Conservation (phyloP, 2,113 vertebrate genomes). For the Prinia subflava region DNA sequence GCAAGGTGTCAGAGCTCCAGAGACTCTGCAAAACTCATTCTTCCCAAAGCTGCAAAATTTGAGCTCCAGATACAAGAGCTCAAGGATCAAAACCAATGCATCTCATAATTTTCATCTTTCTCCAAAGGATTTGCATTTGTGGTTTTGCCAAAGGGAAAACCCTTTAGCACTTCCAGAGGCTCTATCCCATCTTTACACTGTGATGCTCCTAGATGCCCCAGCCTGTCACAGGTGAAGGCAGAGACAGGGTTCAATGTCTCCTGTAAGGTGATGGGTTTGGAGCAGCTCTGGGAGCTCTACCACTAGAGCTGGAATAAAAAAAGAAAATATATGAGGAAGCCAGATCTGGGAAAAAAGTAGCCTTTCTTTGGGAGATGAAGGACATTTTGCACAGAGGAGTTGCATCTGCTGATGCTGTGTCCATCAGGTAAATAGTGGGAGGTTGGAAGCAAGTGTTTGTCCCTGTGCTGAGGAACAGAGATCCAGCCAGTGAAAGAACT, state of each 20-base stretch:
- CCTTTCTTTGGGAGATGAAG: background rate
- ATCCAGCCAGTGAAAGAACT: background rate
- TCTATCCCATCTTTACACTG: background rate
- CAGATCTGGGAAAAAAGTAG: accelerated
- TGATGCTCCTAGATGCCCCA: background rate
- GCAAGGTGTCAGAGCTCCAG: background rate
- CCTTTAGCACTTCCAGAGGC: background rate
- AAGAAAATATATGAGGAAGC: background rate
- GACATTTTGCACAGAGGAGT: background rate
- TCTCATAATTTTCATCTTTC: background rate
- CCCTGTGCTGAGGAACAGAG: background rate
- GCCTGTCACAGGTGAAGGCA: background rate
- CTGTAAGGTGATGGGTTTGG: background rate
- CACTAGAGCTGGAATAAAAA: background rate
- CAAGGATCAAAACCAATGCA: background rate
- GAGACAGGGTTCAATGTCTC: background rate
- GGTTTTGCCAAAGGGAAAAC: background rate
- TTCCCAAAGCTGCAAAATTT: background rate
- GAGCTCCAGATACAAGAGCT: background rate
- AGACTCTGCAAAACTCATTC: background rate
- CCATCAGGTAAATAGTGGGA: background rate
- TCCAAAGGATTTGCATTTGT: background rate
- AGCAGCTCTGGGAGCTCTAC: background rate
- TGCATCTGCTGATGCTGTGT: background rate
- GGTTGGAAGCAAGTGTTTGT: background rate